phyloP scores from a whole-genome alignment of 2,888 invertebrate species.

The Priapulus caudatus region DNA sequence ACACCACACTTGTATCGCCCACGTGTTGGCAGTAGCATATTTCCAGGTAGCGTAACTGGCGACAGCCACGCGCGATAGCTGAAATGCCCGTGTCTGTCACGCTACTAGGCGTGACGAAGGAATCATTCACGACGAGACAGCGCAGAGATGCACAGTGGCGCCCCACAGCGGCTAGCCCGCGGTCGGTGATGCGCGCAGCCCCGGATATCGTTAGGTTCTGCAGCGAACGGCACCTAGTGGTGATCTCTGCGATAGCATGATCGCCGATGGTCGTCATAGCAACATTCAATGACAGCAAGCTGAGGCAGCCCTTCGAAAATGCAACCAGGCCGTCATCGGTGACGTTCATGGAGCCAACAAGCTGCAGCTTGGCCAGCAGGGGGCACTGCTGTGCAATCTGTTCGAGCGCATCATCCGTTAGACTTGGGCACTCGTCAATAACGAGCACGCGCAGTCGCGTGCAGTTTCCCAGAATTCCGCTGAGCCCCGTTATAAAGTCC shows the following conservation, averaged over 20 bases:
- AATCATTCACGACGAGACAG: neutral
- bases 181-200: neutral
- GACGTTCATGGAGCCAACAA: neutral
- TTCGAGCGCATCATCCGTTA: neutral
- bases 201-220: neutral
- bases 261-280: neutral
- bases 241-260: neutral
- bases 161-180: neutral
- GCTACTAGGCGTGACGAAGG: neutral
- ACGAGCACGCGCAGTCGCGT: neutral
- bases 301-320: neutral
- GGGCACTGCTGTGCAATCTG: neutral
- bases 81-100: neutral
- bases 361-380: neutral
- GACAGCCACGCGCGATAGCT: neutral
- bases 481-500: neutral
- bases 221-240: neutral
- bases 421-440: neutral
- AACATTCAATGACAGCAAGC: neutral
- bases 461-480: neutral
- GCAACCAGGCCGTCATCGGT: neutral
- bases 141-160: neutral
- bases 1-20: neutral
- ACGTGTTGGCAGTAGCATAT: neutral
- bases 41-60: neutral